Evolutionary conservation across 1,140 invertebrate species (phyloP).

Genomic region (Drosophila tropicalis): DNA sequence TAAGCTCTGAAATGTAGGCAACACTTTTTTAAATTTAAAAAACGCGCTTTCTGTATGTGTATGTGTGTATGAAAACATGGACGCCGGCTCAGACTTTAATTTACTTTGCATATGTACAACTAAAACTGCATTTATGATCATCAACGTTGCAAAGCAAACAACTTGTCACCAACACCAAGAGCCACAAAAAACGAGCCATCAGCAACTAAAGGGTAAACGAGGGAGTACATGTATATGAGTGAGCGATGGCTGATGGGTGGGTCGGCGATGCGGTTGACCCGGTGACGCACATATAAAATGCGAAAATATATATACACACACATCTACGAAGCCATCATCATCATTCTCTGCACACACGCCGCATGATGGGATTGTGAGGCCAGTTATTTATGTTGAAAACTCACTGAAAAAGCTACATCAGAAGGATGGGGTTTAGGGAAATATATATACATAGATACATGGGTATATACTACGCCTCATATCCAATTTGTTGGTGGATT

Average conservation of each 20-base stretch:
- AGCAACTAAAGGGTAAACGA: background rate
- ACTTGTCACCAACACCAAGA: conserved; percentile 41
- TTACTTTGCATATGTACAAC: conserved; percentile 33
- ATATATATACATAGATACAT: background rate
- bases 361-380: conserved; percentile 33
- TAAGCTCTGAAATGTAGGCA: conserved; percentile 33
- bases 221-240: background rate
- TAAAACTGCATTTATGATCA: conserved; percentile 66
- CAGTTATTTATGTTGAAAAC: conserved; percentile 61
- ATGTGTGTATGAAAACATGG: background rate
- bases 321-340: conserved; percentile 5
- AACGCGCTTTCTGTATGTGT: conserved; percentile 16
- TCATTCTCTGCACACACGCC: conserved; percentile 10
- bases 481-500: conserved; percentile 33
- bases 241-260: conserved; percentile 11
- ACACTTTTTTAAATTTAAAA: conserved; percentile 18
- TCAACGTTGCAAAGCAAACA: conserved; percentile 65
- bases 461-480: conserved; percentile 50
- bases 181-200: conserved; percentile 49
- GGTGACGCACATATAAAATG: conserved; percentile 75
- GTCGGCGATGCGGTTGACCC: conserved; percentile 63
- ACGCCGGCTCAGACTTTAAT: conserved; percentile 33
- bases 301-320: conserved; percentile 56
- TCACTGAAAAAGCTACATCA: conserved; percentile 40
- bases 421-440: conserved; percentile 60